A percentile compares a stretch with the other conserved stretches of the same genome.
Conservation (phyloP, 1,140 invertebrate species). For the Eubasilissa regina region DNA sequence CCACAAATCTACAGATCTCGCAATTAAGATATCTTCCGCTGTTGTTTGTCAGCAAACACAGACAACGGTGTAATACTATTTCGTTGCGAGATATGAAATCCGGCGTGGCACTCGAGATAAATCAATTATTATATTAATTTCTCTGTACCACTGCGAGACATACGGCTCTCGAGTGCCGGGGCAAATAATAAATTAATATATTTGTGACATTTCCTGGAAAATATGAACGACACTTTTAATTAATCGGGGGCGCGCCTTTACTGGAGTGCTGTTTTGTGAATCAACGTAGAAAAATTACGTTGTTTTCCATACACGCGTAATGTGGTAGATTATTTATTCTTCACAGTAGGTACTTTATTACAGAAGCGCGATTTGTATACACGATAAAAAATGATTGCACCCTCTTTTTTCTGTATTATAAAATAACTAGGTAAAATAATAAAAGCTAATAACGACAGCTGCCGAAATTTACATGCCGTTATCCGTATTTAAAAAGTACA, state of each 20-base stretch:
- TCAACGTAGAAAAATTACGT: constrained; percentile 3
- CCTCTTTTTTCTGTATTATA: too few species aligned
- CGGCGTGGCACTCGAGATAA: constrained; percentile 55
- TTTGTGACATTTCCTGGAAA: constrained; percentile 41
- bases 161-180: constrained; percentile 54
- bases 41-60: constrained; percentile 38
- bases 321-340: too few species aligned
- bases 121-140: constrained; percentile 60
- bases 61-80: constrained; percentile 1
- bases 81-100: constrained; percentile 51
- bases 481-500: too few species aligned
- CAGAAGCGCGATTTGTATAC: too few species aligned
- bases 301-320: too few species aligned
- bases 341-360: too few species aligned
- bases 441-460: too few species aligned
- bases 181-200: constrained; percentile 60
- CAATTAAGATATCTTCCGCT: constrained; percentile 24
- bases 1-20: neutral
- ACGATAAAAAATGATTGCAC: too few species aligned
- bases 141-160: constrained; percentile 32
- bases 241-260: constrained; percentile 42
- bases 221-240: constrained; percentile 54
- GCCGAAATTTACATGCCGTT: too few species aligned
- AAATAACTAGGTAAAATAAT: too few species aligned
- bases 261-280: constrained; percentile 11